Base-by-base conservation (phyloP, 1,140 invertebrate genomes). In the Vanessa atalanta region DNA sequence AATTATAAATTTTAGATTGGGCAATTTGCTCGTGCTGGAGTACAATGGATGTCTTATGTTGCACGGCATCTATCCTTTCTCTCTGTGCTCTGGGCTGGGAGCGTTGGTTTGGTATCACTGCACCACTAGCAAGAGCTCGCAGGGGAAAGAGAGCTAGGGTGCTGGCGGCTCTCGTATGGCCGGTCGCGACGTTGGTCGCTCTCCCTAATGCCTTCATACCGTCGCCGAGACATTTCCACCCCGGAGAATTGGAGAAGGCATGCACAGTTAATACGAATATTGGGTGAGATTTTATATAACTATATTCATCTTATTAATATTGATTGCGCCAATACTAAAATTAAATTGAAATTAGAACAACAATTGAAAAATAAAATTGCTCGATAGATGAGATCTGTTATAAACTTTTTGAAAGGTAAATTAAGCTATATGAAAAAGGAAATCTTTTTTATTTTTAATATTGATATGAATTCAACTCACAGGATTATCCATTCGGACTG, bases 61-160 rank as follows among this genome's bases (percentile, higher is more conserved):
- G 95, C 82, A 95, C 95, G 5, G 95, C 95, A 1, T 95, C 94
- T 26, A 95, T 95, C 70, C 88, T 95, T 15, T 95, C 95, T 13
- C 90, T 95, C 7, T 95, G 95, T 79, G 93, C 93, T 11, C 93
- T 95, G 15, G 94, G 94, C 47, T 93, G 95, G 75, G 95, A 96
- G 84, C 89, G 95, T 0, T 95, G 95, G 87, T 92, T 94, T 48
- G 95, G 95, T 8, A 95, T 95, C 61, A 94, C 94, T 0, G 86
- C 93, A 15, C 95, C 95, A 0, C 72, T 93, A 7, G 84, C 84
- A 7, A 72, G 82, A 20, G 86, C 87, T 8, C 74, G 73, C 15
- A 77, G 88, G 12, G 79, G 79, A 5, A 74, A 79, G 8, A 75
- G 65, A 11, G 84, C 90, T 6, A 85, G 80, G 26, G 14, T 86